A percentile compares a stretch with the other conserved stretches of the same genome.
Evolutionary conservation across 2,888 invertebrate genomes (phyloP).

Genomic region (Euclidia mi): DNA sequence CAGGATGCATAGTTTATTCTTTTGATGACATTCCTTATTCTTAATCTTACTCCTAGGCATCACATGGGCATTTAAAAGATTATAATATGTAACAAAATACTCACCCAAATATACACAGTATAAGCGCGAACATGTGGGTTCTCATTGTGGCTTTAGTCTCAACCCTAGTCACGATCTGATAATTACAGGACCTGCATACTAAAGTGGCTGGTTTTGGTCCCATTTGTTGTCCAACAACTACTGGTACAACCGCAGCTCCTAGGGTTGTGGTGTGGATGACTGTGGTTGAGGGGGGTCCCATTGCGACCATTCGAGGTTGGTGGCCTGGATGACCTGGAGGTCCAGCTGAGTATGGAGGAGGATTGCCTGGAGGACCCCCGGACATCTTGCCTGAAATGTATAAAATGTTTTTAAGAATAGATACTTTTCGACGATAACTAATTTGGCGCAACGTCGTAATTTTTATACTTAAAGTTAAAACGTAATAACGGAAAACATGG

Average conservation of each 20-base stretch:
- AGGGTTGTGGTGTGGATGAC: slow-evolving; percentile 7
- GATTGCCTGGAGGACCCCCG: slow-evolving; percentile 29
- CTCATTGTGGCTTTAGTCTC: slow-evolving; percentile 78
- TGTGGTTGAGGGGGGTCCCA: background rate
- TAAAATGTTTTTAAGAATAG: background rate
- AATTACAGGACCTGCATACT: slow-evolving; percentile 83
- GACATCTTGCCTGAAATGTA: slow-evolving; percentile 26
- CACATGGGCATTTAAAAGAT: too few relatives aligned
- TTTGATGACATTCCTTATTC: too few relatives aligned
- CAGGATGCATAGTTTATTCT: too few relatives aligned
- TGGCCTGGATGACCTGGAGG: too few relatives aligned
- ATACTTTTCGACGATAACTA: too few relatives aligned
- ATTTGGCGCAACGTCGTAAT: too few relatives aligned
- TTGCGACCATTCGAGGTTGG: slow-evolving; percentile 8
- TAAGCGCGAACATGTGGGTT: slow-evolving; percentile 88
- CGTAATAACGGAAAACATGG: too few relatives aligned
- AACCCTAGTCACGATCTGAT: slow-evolving; percentile 79
- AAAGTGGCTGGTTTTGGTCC: slow-evolving; percentile 61
- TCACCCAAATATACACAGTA: slow-evolving; percentile 84
- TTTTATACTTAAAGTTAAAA: too few relatives aligned
- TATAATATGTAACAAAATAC: slow-evolving; percentile 42
- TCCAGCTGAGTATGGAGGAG: slow-evolving; percentile 54
- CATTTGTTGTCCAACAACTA: slow-evolving; percentile 55
- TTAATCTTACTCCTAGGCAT: too few relatives aligned
- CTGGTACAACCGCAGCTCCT: slow-evolving; percentile 15